Base-by-base conservation (phyloP, 2,797 vertebrate genomes). In the Peromyscus melanophrys region DNA sequence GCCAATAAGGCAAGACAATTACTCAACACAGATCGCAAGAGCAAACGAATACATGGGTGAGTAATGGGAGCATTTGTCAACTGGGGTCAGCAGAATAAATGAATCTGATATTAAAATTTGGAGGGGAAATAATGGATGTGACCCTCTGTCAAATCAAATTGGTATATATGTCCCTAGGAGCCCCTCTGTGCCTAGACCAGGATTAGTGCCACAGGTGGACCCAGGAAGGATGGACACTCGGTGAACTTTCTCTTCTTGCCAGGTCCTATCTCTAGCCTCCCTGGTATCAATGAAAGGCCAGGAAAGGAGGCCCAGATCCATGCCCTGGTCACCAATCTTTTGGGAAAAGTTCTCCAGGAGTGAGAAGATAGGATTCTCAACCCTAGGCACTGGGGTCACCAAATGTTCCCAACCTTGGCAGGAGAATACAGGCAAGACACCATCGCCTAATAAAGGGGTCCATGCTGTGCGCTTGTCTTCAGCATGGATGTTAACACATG, bases 1-100 rank as follows among this genome's bases (percentile, higher is more conserved):
- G 94, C 90, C 97, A 86, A 87, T 90, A 92, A 96, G 92, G 88
- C 78, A 29, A 89, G 92, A 92, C 93, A 55, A 94, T 96, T 90
- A 89, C 82, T 97, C 96, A 81, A 76, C 94, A 73, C 83, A 77
- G 93, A 96, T 91, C 94, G 84, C 92, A 84, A 34, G 90, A 97
- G 92, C 86, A 94, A 91, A 93, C 75, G 89, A 89, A 93, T 55
- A 86, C 93, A 96, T 71, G 78, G 90, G 57, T 85, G 81, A 89
- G 81, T 81, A 91, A 97, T 83, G 93, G 9, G 57, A 21, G 34
- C 81, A 25, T 93, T 82, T 92, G 93, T 93, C 89, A 71, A 90
- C 59, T 49, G 55, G 10, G n/a, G 76, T 92, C 94, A 63, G 91
- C n/a, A 83, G 63, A 83, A 95, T 89, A 89, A 95, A 97, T 87